Percentiles rank a stretch among this genome's conserved stretches.
These are phyloP conservation scores for Trichoplusia ni DNA, from an alignment of 1,140 invertebrate species.

Conservation along the genomic window DNA sequence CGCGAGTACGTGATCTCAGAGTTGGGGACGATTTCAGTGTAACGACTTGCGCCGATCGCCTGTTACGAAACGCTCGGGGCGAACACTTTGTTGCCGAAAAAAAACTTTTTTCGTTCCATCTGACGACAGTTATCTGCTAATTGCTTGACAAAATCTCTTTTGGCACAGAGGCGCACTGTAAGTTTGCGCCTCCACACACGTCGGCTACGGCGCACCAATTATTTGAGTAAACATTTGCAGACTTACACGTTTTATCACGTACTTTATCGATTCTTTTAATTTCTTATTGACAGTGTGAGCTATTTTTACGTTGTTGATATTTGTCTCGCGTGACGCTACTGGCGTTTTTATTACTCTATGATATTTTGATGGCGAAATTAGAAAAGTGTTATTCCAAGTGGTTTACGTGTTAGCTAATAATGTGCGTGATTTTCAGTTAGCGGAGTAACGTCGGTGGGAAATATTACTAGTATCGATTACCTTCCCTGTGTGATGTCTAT, in stretches of 20 bases:
- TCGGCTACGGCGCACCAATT: conserved; percentile 38
- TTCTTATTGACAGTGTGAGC: conserved; percentile 35
- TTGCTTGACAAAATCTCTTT: conserved; percentile 62
- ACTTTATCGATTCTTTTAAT: conserved; percentile 42
- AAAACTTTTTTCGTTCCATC: conserved; percentile 57
- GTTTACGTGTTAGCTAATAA: conserved; percentile 45
- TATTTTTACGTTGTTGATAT: conserved; percentile 24
- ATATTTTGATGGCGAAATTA: conserved; percentile 43
- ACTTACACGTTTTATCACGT: conserved; percentile 41
- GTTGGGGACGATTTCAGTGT: conserved; percentile 58
- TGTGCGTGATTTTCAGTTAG: conserved; percentile 59
- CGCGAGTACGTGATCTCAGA: conserved; percentile 40
- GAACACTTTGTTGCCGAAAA: conserved; percentile 56
- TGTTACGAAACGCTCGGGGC: conserved; percentile 55
- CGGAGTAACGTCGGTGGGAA: conserved; percentile 53
- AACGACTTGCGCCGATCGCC: conserved; percentile 39
- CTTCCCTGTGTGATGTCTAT: conserved; percentile 64
- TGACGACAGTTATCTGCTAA: conserved; percentile 64
- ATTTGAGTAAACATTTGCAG: conserved; percentile 55
- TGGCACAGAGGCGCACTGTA: conserved; percentile 47
- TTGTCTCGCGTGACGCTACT: neutral
- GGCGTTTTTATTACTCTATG: conserved; percentile 40
- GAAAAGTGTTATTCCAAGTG: conserved; percentile 41
- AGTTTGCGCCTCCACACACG: conserved; percentile 33
- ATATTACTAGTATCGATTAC: conserved; percentile 64